Evolutionary conservation across 2,113 vertebrate species (phyloP).

Genomic region (Scalopus aquaticus): DNA sequence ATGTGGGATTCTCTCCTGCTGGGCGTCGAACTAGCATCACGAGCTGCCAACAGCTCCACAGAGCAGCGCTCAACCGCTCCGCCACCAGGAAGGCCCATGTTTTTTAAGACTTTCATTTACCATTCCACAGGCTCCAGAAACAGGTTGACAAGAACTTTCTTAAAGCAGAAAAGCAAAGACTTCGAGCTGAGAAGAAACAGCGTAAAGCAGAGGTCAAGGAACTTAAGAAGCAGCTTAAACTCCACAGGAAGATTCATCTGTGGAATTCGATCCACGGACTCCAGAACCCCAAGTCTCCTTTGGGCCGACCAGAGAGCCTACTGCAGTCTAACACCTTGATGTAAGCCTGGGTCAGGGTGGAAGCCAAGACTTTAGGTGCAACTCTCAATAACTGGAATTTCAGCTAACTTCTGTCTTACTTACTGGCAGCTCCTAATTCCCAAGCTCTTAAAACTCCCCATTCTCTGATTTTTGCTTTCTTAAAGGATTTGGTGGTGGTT

Average conservation of each 20-base stretch:
- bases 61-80: no score
- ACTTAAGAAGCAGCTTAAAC: conserved; percentile 97
- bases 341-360: conserved; percentile 77
- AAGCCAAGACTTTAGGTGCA: background rate
- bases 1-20: no score
- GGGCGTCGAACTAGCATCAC: no score
- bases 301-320: conserved; percentile 85
- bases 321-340: conserved; percentile 79
- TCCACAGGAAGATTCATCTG: conserved; percentile 95
- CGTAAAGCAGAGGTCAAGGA: conserved; percentile 97
- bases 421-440: background rate
- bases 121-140: conserved; percentile 90
- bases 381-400: background rate
- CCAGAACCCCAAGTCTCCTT: conserved; percentile 77
- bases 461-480: background rate
- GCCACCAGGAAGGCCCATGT: no score
- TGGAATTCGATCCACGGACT: conserved; percentile 92
- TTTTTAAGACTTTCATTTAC: conserved; percentile 27
- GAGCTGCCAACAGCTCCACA: no score
- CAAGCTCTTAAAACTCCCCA: background rate
- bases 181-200: conserved; percentile 97
- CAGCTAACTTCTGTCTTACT: background rate
- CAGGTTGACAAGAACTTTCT: conserved; percentile 96
- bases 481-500: background rate
- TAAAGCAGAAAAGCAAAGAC: conserved; percentile 96